Percentiles rank a stretch among this genome's conserved stretches.
Conservation (phyloP, 30 jellyfish, hydroid and myxozoan species). For the Catostylus mosaicus region DNA sequence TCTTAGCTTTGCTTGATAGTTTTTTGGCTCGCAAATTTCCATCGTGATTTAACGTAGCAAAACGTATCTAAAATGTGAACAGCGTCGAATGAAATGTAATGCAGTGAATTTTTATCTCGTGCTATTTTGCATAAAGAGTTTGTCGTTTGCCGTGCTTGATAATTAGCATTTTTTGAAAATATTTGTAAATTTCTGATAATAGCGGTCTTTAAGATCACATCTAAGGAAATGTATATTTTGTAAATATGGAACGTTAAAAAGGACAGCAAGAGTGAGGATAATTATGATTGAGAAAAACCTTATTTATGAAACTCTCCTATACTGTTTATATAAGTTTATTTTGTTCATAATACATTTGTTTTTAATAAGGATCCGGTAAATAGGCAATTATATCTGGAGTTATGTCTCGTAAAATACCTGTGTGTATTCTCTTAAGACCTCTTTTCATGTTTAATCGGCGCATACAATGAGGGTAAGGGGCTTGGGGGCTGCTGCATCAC, state of each 20-base stretch:
- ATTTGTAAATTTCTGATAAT: slow-evolving; percentile 30
- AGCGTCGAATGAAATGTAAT: neutral
- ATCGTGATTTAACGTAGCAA: neutral
- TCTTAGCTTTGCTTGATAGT: too few relatives aligned
- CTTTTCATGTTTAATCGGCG: too few relatives aligned
- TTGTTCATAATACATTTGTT: neutral
- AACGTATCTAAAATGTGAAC: neutral
- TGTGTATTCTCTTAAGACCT: too few relatives aligned
- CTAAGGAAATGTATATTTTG: slow-evolving; percentile 6
- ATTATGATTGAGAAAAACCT: neutral
- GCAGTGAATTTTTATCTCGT: neutral
- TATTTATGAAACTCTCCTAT: neutral
- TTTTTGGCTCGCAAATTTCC: neutral
- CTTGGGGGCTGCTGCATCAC: too few relatives aligned
- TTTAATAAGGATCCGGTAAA: too few relatives aligned
- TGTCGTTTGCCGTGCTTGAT: neutral
- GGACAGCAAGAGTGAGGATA: slow-evolving; percentile 21
- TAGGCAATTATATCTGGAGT: too few relatives aligned
- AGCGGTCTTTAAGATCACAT: slow-evolving; percentile 32
- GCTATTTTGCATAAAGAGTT: neutral
- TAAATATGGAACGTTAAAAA: slow-evolving; percentile 7
- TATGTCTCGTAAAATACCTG: too few relatives aligned
- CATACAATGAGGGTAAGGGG: too few relatives aligned
- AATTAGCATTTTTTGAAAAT: neutral
- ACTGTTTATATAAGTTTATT: neutral